A percentile compares a stretch with the other conserved stretches of the same genome.
Evolutionary conservation across 2,888 invertebrate genomes (phyloP).

Genomic region (Scaptomyza flava): DNA sequence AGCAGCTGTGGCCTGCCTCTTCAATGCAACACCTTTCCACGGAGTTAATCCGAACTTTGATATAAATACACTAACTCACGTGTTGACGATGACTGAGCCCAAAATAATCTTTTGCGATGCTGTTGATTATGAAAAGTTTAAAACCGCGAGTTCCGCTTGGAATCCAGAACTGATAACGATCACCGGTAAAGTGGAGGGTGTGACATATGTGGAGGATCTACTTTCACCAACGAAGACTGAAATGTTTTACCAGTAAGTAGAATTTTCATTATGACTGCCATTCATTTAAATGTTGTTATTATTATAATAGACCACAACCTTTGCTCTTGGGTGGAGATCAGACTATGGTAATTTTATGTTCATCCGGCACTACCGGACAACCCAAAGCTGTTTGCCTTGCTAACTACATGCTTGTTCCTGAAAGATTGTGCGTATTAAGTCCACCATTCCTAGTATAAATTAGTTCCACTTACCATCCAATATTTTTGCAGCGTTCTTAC

Average conservation of each 20-base stretch:
- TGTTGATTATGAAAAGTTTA: slow-evolving; percentile 45
- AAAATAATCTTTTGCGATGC: slow-evolving; percentile 70
- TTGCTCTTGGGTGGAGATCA: slow-evolving; percentile 53
- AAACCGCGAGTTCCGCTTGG: slow-evolving; percentile 48
- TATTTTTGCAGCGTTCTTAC: slow-evolving; percentile 7
- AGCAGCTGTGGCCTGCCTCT: slow-evolving; percentile 56
- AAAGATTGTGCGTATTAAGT: slow-evolving; percentile 2
- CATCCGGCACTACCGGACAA: slow-evolving; percentile 72
- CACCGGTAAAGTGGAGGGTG: slow-evolving; percentile 42
- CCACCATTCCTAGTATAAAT: neutral
- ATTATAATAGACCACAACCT: slow-evolving; percentile 42
- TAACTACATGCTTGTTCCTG: slow-evolving; percentile 36
- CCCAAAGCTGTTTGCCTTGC: slow-evolving; percentile 68
- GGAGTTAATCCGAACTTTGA: slow-evolving; percentile 62
- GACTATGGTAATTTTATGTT: slow-evolving; percentile 64
- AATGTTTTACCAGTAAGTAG: slow-evolving; percentile 50
- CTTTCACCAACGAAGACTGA: slow-evolving; percentile 52
- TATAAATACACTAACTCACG: slow-evolving; percentile 24
- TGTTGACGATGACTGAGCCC: slow-evolving; percentile 61
- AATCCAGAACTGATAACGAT: slow-evolving; percentile 45
- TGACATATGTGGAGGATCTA: slow-evolving; percentile 42
- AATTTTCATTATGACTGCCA: neutral
- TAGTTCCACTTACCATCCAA: neutral
- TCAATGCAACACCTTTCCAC: slow-evolving; percentile 68
- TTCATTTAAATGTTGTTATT: neutral